Conservation (phyloP, 2,113 vertebrate species). For the Crypturellus undulatus region DNA sequence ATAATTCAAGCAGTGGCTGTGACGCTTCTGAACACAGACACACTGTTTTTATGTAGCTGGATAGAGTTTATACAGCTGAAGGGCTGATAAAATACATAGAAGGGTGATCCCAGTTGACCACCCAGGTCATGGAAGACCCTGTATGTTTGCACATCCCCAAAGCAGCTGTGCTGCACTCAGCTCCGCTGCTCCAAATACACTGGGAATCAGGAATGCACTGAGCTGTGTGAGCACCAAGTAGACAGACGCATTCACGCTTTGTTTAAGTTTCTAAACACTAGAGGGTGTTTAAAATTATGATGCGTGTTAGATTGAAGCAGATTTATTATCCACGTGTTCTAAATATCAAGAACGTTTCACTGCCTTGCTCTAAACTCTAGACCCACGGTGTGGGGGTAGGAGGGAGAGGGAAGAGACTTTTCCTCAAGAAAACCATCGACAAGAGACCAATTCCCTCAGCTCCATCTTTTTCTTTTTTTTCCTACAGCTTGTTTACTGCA, state of each 20-base stretch:
- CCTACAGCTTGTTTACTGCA: conserved; percentile 57
- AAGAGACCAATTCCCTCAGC: background rate
- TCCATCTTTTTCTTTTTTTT: conserved; percentile 2
- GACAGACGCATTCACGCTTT: conserved; percentile 34
- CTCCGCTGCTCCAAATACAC: background rate
- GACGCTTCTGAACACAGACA: background rate
- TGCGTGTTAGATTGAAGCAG: conserved; percentile 48
- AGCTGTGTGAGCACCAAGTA: background rate
- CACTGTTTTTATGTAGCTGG: background rate
- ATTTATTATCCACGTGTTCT: conserved; percentile 22
- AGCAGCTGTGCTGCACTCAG: conserved; percentile 18
- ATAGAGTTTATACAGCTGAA: background rate
- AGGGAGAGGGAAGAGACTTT: background rate
- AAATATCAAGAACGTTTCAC: background rate
- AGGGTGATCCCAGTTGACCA: background rate
- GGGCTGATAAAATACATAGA: background rate
- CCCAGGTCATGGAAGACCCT: background rate
- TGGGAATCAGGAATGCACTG: conserved; percentile 4
- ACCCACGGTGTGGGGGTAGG: background rate
- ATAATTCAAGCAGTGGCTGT: background rate
- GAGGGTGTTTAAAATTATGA: conserved; percentile 54
- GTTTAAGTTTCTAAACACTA: conserved; percentile 47
- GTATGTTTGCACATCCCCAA: background rate
- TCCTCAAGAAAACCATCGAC: background rate
- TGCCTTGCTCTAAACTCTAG: conserved; percentile 14